Conservation (phyloP, 2,888 invertebrate genomes). For the Agrotis segetum region DNA sequence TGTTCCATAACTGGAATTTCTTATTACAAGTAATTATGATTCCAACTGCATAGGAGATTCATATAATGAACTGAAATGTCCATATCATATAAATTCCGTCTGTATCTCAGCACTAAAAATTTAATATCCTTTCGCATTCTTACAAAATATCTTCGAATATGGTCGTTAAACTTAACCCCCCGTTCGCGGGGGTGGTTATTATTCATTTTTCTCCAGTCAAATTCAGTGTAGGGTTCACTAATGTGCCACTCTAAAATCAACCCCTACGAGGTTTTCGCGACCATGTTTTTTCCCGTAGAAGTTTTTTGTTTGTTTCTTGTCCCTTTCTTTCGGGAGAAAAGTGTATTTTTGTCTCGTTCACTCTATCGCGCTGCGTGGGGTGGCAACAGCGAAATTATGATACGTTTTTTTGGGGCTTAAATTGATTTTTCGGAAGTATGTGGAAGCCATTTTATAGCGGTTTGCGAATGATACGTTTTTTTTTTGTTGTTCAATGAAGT, state of each 20-base stretch:
- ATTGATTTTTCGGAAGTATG: slow-evolving; percentile 89
- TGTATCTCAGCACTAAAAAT: slow-evolving; percentile 66
- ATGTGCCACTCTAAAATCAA: slow-evolving; percentile 87
- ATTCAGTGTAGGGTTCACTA: slow-evolving; percentile 84
- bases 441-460: slow-evolving; percentile 86
- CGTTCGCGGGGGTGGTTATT: slow-evolving; percentile 78
- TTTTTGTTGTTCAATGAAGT: slow-evolving; percentile 31
- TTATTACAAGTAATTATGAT: slow-evolving; percentile 5
- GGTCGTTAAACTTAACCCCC: slow-evolving; percentile 78
- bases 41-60: slow-evolving; percentile 31
- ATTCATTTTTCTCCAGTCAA: slow-evolving; percentile 88
- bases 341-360: slow-evolving; percentile 70
- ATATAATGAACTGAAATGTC: slow-evolving; percentile 44
- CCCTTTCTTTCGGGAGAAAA: slow-evolving; percentile 62
- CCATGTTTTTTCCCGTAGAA: slow-evolving; percentile 88
- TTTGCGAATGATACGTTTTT: slow-evolving; percentile 57
- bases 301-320: slow-evolving; percentile 84
- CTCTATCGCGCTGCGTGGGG: slow-evolving; percentile 84
- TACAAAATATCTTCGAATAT: slow-evolving; percentile 81
- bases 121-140: slow-evolving; percentile 75
- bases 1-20: neutral
- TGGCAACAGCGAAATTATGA: slow-evolving; percentile 88
- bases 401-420: slow-evolving; percentile 89
- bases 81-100: slow-evolving; percentile 42
- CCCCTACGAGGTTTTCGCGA: slow-evolving; percentile 88